phyloP scores from a whole-genome alignment of 2,113 vertebrate genomes.

The Vombatus ursinus region DNA sequence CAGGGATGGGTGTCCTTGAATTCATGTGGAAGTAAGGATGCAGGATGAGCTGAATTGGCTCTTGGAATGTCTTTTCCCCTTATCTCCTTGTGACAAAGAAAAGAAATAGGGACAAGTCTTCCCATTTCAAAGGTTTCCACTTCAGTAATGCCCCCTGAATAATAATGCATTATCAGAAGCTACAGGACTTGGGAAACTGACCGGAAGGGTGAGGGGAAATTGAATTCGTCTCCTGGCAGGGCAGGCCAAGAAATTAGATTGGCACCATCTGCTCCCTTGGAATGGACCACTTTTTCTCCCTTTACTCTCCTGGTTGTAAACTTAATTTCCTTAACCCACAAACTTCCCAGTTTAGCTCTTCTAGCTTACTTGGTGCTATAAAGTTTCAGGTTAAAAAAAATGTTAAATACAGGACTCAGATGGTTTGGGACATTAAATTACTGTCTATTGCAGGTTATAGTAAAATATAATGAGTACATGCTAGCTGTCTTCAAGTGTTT shows the following conservation, averaged over 20 bases:
- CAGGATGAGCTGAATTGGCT: background rate
- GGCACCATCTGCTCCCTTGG: background rate
- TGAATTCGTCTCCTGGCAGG: background rate
- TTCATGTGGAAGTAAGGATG: background rate
- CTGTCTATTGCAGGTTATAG: background rate
- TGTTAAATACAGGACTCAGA: background rate
- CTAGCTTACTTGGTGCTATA: background rate
- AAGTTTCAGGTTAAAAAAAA: background rate
- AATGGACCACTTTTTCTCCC: background rate
- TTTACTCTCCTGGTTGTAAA: background rate
- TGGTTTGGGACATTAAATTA: background rate
- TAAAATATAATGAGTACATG: background rate
- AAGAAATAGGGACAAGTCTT: background rate
- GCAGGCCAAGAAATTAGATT: background rate
- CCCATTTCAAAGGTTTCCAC: background rate
- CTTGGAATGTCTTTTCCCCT: background rate
- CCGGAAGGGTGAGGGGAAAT: background rate
- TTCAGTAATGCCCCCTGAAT: background rate
- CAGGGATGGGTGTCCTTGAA: background rate
- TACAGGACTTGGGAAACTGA: background rate
- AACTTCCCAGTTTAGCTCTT: background rate
- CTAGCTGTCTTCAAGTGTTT: background rate
- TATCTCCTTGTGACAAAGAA: background rate
- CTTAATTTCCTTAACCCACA: background rate
- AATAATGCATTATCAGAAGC: background rate